A percentile compares a stretch with the other conserved stretches of the same genome.
Evolutionary conservation across 2,797 vertebrate genomes (phyloP).

Genomic region (Aotus griseimembra): DNA sequence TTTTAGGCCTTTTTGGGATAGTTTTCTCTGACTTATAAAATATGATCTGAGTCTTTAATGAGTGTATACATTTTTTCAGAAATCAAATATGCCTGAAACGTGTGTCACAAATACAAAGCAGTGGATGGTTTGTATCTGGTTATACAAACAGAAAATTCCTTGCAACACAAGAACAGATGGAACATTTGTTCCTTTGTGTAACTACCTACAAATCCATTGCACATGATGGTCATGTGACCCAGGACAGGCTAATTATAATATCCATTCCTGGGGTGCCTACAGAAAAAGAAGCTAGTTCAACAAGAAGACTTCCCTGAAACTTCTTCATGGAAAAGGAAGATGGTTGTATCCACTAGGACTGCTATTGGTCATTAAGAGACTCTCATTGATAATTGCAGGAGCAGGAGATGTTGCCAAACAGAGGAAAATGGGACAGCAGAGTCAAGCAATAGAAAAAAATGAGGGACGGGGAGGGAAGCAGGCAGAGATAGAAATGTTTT

Average conservation of each 20-base stretch:
- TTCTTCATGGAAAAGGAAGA: background rate
- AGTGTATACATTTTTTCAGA: background rate
- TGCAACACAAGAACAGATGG: background rate
- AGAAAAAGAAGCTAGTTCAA: background rate
- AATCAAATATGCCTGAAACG: background rate
- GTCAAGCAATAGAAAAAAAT: background rate
- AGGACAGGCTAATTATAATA: background rate
- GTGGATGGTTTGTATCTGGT: background rate
- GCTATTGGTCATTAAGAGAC: background rate
- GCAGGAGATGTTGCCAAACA: background rate
- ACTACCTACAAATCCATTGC: too few relatives aligned
- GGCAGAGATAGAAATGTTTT: background rate
- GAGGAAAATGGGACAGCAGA: background rate
- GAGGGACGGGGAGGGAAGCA: background rate
- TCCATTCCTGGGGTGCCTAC: fast-evolving
- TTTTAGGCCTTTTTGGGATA: background rate
- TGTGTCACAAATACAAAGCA: background rate
- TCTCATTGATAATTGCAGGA: background rate
- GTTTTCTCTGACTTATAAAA: background rate
- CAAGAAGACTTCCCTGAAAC: background rate
- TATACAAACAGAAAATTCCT: background rate
- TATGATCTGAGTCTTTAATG: background rate
- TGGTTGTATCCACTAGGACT: background rate
- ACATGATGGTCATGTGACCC: background rate
- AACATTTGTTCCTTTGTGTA: background rate